phyloP scores from a whole-genome alignment of 2,113 vertebrate species.

The Amblyornis subalaris region DNA sequence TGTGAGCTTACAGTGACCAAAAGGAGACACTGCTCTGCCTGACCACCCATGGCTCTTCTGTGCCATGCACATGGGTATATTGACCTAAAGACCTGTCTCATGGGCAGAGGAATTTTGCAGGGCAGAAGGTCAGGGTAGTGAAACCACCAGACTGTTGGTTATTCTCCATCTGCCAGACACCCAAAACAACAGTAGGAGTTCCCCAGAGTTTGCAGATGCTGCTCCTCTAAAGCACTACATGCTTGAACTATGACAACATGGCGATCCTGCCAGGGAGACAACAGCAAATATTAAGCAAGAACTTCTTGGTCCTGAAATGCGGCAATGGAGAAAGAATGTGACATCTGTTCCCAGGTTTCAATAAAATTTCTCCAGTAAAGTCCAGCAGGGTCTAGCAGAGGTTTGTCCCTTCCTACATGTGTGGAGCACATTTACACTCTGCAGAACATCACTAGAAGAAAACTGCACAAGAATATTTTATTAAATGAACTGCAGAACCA shows the following conservation, averaged over 20 bases:
- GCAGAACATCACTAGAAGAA: neutral
- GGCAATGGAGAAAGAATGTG: neutral
- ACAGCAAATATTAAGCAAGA: neutral
- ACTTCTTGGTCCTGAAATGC: neutral
- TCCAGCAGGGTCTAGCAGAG: neutral
- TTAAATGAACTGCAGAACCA: neutral
- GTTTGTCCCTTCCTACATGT: neutral
- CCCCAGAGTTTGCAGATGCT: neutral
- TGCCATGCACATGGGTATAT: neutral
- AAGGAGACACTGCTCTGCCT: neutral
- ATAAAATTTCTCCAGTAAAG: neutral
- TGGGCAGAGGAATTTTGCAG: neutral
- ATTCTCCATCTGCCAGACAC: neutral
- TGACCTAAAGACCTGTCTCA: neutral
- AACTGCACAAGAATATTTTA: neutral
- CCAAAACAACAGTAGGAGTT: neutral
- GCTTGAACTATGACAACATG: neutral
- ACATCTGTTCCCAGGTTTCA: neutral
- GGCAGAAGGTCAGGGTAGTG: neutral
- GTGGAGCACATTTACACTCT: neutral
- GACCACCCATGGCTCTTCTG: neutral
- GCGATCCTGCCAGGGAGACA: neutral
- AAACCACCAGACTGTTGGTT: neutral
- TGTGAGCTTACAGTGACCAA: neutral
- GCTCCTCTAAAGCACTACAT: neutral